Evolutionary conservation across 2,797 vertebrate genomes (phyloP).

Genomic region (Lepus oiostolus): DNA sequence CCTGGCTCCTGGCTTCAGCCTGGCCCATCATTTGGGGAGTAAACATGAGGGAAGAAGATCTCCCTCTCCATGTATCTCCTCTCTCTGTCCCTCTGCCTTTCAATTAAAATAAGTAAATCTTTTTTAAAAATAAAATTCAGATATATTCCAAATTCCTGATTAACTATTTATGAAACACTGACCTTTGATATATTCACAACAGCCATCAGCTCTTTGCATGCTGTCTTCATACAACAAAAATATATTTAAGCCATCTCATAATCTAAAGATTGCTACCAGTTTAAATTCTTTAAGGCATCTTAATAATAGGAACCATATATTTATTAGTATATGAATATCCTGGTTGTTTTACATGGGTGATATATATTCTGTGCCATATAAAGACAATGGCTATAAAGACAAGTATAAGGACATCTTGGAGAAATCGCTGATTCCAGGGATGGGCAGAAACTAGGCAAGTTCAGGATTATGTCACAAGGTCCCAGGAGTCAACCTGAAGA

Average conservation of each 20-base stretch:
- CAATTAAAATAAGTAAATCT: too few species aligned
- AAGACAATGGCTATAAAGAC: not conserved
- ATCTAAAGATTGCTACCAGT: constrained; percentile 19
- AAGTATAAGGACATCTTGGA: not conserved
- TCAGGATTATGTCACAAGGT: not conserved
- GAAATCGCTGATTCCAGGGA: not conserved
- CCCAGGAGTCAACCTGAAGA: constrained; percentile 26
- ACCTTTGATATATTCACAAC: not conserved
- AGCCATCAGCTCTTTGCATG: not conserved
- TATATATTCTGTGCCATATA: not conserved
- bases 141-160: constrained; percentile 33
- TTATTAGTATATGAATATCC: constrained; percentile 53
- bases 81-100: too few species aligned
- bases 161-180: not conserved
- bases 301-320: not conserved
- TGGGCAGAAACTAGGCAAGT: not conserved
- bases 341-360: not conserved
- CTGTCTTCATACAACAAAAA: not conserved
- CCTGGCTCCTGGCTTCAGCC: too few species aligned
- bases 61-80: too few species aligned
- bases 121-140: constrained; percentile 1
- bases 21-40: too few species aligned
- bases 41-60: too few species aligned
- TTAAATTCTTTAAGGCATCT: not conserved
- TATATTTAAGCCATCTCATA: not conserved